Evolutionary conservation across 1,140 invertebrate genomes (phyloP), one percentile per base, ranked within the genome.

Genomic region (Lycorma delicatula): DNA sequence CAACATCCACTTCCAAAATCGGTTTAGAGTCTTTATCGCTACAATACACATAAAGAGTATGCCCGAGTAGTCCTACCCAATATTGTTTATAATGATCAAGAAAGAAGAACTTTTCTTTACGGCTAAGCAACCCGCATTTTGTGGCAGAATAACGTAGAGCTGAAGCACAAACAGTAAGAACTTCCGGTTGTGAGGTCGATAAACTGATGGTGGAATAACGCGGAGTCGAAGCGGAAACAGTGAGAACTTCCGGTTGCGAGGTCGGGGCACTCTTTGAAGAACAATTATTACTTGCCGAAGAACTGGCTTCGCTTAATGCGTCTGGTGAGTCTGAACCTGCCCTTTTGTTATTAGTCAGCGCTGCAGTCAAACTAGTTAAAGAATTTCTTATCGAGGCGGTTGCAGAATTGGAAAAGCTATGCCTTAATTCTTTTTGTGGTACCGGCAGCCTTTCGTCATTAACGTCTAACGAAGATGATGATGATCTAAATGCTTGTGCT

Each of bases 1-100:
- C 46, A 1, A 64, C 52, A 31, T 62, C 31, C 16, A 64, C 25
- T 51, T 54, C 59, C 6, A 41, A 27, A 9, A 54, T 41, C 0
- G 63, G 61, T 36, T 61, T 59, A 18, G 28, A 11, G n/a, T 65
- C 63, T 36, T 63, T 63, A 23, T 63, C 63, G 22, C 46, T 60
- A 27, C 38, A 56, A 23, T 61, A 64, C 51, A 64, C 36, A 36
- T 51, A 62, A 34, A 64, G 49, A 4, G 52, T 52, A 11, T 56
- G 52, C 6, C 58, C 55, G 22, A 64, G 20, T 13, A 64, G 31
- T 3, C 58, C 63, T 4, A 49, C 63, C 63, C 63, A 64, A 20
- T 56, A 62, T 13, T 58, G 56, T 31, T 56, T 58, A 11, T 27
- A 51, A 29, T 62, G 58, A n/a, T 64, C 63, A 16, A 64, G 49